Evolutionary conservation across 2,797 vertebrate genomes (phyloP), one percentile per base, ranked within the genome.

Genomic region (Trematomus bernacchii): DNA sequence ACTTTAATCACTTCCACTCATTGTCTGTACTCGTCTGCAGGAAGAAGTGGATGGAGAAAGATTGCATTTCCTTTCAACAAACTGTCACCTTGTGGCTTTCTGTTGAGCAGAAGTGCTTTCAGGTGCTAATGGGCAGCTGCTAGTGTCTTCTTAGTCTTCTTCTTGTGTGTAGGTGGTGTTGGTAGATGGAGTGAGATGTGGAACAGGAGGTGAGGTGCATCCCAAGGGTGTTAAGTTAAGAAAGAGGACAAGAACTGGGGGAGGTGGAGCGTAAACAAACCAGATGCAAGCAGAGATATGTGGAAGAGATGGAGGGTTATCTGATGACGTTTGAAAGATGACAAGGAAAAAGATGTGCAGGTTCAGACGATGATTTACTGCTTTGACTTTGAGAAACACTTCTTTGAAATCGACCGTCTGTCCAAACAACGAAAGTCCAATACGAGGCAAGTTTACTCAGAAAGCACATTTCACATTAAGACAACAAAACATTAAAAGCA

Each of bases 11-110:
- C 87, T 83, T 92, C 90, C 87, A 70, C 48, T 84, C 80, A 86
- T 82, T 89, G 86, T 90, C 69, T 78, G 77, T 71, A 66, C 55
- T 66, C 2, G 52, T 66, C 74, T 72, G 23, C 67, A 88, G 88
- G 90, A 91, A 89, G 86, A 84, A 88, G 77, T 71, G 76, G 76
- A 85, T 87, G 73, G 79, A 83, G 71, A 85, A 79, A 84, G 84
- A 81, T 72, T 84, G 62, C 64, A 43, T 84, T 87, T 89, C 83
- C 80, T 86, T 87, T 85, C 72, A 84, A 61, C 83, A 80, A 90
- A 90, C 87, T 72, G 86, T 84, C 87, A 64, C 82, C 81, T 83
- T 87, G 82, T 76, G 81, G 88, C 62, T 82, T 86, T 85, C 82
- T 81, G 80, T 71, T 74, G 62, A 82, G 71, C 69, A 65, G 53